A percentile compares a stretch with the other conserved stretches of the same genome.
phyloP scores from a whole-genome alignment of 1,140 invertebrate species.

The Limonius californicus region DNA sequence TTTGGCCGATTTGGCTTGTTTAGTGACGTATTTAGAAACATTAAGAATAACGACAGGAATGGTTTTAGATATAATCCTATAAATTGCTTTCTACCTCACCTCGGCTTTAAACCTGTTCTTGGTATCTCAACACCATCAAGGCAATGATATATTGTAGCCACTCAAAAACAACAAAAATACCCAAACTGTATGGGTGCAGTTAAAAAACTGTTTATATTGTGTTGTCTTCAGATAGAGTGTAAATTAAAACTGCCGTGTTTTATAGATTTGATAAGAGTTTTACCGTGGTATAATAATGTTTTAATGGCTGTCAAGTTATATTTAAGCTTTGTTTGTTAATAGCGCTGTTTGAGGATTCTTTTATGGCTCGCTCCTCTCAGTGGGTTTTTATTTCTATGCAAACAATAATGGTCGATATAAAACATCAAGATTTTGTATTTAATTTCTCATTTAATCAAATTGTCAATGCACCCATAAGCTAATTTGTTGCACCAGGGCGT shows the following conservation, averaged over 20 bases:
- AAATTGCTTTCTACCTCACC: conserved; percentile 17
- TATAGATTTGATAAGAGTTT: conserved; percentile 35
- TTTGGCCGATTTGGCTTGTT: too few species aligned
- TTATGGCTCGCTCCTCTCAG: too few species aligned
- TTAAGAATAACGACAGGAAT: too few species aligned
- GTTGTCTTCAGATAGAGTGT: conserved; percentile 26
- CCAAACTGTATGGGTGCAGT: conserved; percentile 27
- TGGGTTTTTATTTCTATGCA: too few species aligned
- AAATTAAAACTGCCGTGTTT: conserved; percentile 37
- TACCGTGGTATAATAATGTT: conserved; percentile 31
- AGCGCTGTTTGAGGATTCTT: not conserved
- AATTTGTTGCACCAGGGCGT: too few species aligned
- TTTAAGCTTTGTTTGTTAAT: conserved; percentile 15
- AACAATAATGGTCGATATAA: too few species aligned
- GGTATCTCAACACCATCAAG: conserved; percentile 31
- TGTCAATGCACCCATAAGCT: too few species aligned
- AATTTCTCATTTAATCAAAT: too few species aligned
- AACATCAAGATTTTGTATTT: too few species aligned
- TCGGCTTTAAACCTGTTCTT: conserved; percentile 7
- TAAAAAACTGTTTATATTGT: conserved; percentile 29
- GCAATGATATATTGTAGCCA: conserved; percentile 27
- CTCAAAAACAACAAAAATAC: conserved; percentile 25
- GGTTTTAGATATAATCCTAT: too few species aligned
- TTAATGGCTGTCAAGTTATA: conserved; percentile 26
- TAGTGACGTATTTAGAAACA: too few species aligned